Conservation (phyloP, 37 sponge, comb jelly and placozoan genomes). For the Halisarca cf. caerulea region DNA sequence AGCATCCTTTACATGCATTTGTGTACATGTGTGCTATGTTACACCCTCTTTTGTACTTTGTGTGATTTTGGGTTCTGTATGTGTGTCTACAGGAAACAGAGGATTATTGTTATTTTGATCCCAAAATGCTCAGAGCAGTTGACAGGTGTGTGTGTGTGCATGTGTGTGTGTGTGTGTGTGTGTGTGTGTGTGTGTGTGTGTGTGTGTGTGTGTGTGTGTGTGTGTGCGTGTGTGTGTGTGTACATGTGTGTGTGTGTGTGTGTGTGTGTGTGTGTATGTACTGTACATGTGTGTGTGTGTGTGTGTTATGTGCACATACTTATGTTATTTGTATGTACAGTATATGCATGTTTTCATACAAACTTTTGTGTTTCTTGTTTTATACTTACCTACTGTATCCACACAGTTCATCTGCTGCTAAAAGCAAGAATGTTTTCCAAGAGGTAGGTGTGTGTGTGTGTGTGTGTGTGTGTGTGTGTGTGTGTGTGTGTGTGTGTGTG, state of each 20-base stretch:
- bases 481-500: neutral
- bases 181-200: too few species aligned
- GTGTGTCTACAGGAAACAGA: slow-evolving; percentile 87
- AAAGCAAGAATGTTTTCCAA: neutral
- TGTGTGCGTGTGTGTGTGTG: too few species aligned
- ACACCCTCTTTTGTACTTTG: too few species aligned
- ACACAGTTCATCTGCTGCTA: neutral
- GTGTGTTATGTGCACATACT: neutral
- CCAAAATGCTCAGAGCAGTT: slow-evolving; percentile 74
- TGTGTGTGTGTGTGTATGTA: neutral
- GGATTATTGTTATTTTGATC: slow-evolving; percentile 91
- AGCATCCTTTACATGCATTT: too few species aligned
- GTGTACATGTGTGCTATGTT: too few species aligned
- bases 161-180: slow-evolving; percentile 4
- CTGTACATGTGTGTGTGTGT: neutral
- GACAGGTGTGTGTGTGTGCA: slow-evolving; percentile 53
- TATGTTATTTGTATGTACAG: too few species aligned
- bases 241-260: too few species aligned
- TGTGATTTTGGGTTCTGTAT: too few species aligned
- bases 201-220: too few species aligned
- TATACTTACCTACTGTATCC: neutral
- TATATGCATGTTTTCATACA: too few species aligned
- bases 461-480: neutral
- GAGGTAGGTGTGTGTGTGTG: neutral
- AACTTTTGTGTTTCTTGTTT: too few species aligned